Evolutionary conservation across 2,888 invertebrate species (phyloP).

Genomic region (Sarcophaga variegata): DNA sequence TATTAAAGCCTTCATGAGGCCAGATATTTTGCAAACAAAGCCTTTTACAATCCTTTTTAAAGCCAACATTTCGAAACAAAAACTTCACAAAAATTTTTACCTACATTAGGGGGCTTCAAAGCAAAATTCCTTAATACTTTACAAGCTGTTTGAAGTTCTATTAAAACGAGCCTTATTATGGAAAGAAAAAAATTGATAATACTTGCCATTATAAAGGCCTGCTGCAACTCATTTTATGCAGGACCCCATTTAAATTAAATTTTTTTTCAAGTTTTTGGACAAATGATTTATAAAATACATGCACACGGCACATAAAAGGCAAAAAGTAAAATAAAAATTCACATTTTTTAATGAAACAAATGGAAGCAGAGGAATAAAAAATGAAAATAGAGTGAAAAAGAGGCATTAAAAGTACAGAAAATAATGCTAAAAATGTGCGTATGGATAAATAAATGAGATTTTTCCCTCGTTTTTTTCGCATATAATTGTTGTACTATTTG

Average conservation of each 20-base stretch:
- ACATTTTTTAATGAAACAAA: too few species aligned
- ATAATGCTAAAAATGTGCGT: conserved; percentile 66
- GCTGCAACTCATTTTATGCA: not conserved
- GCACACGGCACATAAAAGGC: conserved; percentile 23
- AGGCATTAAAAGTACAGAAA: not conserved
- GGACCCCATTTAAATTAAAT: not conserved
- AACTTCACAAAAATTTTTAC: not conserved
- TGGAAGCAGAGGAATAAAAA: conserved; percentile 25
- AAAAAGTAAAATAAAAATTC: conserved; percentile 18
- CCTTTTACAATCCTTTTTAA: too few species aligned
- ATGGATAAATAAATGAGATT: conserved; percentile 65
- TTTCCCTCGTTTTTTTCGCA: not conserved
- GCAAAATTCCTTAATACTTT: conserved; percentile 14
- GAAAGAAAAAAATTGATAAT: conserved; percentile 20
- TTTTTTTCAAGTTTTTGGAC: not conserved
- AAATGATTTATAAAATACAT: conserved; percentile 58
- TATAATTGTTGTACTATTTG: not conserved
- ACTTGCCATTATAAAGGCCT: conserved; percentile 31
- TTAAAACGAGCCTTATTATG: not conserved
- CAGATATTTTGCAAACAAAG: too few species aligned
- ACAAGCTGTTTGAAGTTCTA: not conserved
- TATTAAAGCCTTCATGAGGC: fast-evolving
- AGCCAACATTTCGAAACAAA: too few species aligned
- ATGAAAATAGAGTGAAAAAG: conserved; percentile 8
- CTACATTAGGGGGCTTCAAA: not conserved